Conservation (phyloP, 2,113 vertebrate genomes). For the Beaufortia kweichowensis region DNA sequence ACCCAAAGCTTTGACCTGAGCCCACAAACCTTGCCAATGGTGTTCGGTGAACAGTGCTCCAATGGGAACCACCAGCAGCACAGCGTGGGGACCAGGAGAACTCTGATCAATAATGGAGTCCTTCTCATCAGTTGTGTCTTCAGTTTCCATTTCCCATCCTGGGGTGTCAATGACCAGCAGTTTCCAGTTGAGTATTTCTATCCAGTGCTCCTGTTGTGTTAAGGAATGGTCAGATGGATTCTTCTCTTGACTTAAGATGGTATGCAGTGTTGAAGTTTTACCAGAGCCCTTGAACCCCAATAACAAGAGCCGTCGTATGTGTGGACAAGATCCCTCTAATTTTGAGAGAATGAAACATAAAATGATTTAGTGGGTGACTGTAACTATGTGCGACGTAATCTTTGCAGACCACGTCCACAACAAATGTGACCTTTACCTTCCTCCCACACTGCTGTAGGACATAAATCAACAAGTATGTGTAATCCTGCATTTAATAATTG, state of each 20-base stretch:
- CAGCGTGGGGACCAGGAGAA: conserved; percentile 72
- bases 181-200: conserved; percentile 29
- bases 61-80: conserved; percentile 71
- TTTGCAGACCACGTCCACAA: neutral
- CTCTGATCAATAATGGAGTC: conserved; percentile 58
- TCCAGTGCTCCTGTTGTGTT: conserved; percentile 27
- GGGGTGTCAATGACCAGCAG: conserved; percentile 45
- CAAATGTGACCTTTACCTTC: too few relatives aligned
- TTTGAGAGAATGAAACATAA: conserved; percentile 10
- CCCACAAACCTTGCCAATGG: conserved; percentile 67
- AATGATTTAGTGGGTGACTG: neutral
- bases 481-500: too few relatives aligned
- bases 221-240: neutral
- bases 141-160: conserved; percentile 39
- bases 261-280: conserved; percentile 67
- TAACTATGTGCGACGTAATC: neutral
- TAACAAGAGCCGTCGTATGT: conserved; percentile 34
- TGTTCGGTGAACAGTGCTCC: conserved; percentile 67
- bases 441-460: too few relatives aligned
- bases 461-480: too few relatives aligned
- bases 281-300: conserved; percentile 49
- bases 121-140: conserved; percentile 9
- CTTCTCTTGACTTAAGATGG: conserved; percentile 66
- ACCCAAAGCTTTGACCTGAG: conserved; percentile 67
- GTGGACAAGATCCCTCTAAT: conserved; percentile 28